A percentile compares a stretch with the other conserved stretches of the same genome.
These are phyloP conservation scores for Premnoplex brunnescens DNA, from an alignment of 2,797 vertebrate genomes.

Conservation along the genomic window DNA sequence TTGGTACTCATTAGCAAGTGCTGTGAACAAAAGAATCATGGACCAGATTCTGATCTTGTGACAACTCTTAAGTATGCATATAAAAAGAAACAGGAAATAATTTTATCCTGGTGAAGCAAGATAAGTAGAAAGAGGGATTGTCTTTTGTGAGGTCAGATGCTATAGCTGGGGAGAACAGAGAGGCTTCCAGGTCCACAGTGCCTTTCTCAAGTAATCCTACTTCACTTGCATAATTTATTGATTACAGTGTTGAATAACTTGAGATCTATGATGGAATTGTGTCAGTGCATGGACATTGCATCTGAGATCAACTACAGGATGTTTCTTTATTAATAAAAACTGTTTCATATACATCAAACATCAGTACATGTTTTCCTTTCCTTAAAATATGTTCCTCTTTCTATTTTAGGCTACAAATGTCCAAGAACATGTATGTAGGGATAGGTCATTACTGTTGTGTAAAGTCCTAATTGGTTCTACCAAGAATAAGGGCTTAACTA, in stretches of 20 bases:
- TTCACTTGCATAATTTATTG: neutral
- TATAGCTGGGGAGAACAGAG: neutral
- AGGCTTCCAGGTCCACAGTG: neutral
- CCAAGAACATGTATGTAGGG: neutral
- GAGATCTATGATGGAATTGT: neutral
- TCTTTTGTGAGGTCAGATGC: neutral
- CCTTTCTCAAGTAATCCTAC: neutral
- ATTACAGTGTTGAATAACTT: neutral
- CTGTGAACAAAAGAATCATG: neutral
- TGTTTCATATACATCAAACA: neutral
- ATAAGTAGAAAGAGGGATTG: neutral
- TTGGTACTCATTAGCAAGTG: neutral
- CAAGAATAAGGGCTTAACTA: neutral
- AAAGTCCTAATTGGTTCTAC: neutral
- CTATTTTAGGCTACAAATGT: neutral
- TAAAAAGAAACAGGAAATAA: neutral
- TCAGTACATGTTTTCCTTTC: neutral
- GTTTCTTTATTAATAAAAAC: neutral
- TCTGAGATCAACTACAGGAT: neutral
- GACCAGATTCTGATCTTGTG: neutral
- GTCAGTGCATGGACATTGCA: neutral
- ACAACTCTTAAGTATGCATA: neutral
- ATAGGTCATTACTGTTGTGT: neutral
- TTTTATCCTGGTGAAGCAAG: neutral
- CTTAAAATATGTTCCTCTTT: neutral